A percentile compares a stretch with the other conserved stretches of the same genome.
Conservation (phyloP, 2,797 vertebrate species). For the Pteronotus mesoamericanus region DNA sequence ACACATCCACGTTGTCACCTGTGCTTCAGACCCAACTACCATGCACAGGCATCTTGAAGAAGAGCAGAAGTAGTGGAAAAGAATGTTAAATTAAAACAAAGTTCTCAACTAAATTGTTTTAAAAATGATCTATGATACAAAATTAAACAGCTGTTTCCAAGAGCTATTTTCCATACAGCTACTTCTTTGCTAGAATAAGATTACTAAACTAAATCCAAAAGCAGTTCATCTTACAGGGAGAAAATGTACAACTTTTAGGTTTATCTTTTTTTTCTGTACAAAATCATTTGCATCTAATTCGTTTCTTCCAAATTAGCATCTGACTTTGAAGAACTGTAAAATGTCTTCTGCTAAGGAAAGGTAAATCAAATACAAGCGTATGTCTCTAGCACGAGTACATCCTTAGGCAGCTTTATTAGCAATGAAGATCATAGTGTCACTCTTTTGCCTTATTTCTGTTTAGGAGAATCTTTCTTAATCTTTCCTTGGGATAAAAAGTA, state of each 20-base stretch:
- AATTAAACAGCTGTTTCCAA: not conserved
- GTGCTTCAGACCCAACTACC: not conserved
- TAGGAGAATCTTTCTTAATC: not conserved
- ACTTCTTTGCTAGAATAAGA: not conserved
- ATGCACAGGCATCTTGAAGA: not conserved
- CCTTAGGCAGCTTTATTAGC: not conserved
- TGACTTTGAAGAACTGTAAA: not conserved
- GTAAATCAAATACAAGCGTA: not conserved
- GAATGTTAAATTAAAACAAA: not conserved
- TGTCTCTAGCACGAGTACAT: not conserved
- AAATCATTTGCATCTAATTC: slow-evolving; percentile 39
- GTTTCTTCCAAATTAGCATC: slow-evolving; percentile 9
- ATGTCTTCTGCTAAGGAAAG: not conserved
- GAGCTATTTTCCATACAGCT: not conserved
- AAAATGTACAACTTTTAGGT: not conserved
- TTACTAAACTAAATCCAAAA: not conserved
- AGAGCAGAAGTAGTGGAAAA: not conserved
- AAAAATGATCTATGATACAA: not conserved
- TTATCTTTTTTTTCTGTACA: not conserved
- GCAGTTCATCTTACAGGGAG: not conserved
- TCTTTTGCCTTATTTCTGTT: not conserved
- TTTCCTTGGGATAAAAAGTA: not conserved
- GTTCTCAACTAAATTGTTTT: not conserved
- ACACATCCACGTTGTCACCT: not conserved
- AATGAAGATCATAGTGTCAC: not conserved